Evolutionary conservation across 2,888 invertebrate species (phyloP).

Genomic region (Sminthurinus aureus): DNA sequence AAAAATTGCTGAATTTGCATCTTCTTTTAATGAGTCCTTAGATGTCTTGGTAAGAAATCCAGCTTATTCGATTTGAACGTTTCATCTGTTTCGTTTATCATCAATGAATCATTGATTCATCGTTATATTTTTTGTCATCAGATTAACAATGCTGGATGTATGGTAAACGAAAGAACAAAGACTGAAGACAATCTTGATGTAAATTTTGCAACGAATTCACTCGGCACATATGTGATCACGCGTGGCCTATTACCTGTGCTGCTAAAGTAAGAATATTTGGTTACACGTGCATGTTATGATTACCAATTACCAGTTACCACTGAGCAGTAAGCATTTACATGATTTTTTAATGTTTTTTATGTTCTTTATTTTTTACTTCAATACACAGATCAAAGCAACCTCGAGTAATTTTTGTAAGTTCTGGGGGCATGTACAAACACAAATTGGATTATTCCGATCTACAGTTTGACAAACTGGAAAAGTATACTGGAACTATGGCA

Average conservation of each 20-base stretch:
- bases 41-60: constrained; percentile 65
- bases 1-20: constrained; percentile 63
- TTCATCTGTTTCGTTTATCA: too few species aligned
- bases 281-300: too few species aligned
- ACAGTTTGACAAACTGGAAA: constrained; percentile 64
- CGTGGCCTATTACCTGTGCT: constrained; percentile 62
- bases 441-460: constrained; percentile 64
- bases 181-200: constrained; percentile 63
- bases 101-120: too few species aligned
- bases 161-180: constrained; percentile 63
- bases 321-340: too few species aligned
- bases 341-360: too few species aligned
- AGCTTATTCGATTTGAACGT: too few species aligned
- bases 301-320: too few species aligned
- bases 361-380: background rate
- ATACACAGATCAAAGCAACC: constrained; percentile 61
- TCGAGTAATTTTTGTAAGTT: constrained; percentile 64
- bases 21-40: constrained; percentile 62
- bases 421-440: constrained; percentile 66
- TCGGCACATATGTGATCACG: constrained; percentile 64
- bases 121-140: background rate
- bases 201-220: constrained; percentile 66
- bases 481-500: constrained; percentile 65
- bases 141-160: constrained; percentile 67
- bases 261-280: too few species aligned